Conservation (phyloP, 2,113 vertebrate species). For the Aegithalos caudatus region DNA sequence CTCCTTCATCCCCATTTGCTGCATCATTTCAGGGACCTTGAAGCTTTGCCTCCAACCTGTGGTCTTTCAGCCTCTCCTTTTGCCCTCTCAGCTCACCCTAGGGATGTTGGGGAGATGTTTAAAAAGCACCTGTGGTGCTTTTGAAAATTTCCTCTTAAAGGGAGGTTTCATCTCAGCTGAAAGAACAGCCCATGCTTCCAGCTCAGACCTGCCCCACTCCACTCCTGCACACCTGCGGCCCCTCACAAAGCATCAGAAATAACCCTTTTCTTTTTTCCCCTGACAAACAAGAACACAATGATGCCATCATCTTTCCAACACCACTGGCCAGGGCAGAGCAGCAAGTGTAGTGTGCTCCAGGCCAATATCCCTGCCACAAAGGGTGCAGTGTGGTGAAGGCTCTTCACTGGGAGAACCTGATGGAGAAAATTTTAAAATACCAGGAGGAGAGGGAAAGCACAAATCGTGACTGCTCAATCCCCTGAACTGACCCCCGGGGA, state of each 20-base stretch:
- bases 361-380: not conserved
- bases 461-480: not conserved
- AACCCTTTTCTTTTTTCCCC: fast-evolving
- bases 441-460: not conserved
- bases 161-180: not conserved
- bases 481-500: not conserved
- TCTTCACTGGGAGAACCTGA: not conserved
- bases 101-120: not conserved
- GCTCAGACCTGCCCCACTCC: not conserved
- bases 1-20: not conserved
- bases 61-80: not conserved
- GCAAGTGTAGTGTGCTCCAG: not conserved
- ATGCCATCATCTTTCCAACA: not conserved
- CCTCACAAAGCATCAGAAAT: not conserved
- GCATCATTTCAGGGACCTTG: not conserved
- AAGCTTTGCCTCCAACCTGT: not conserved
- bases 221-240: fast-evolving
- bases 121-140: not conserved
- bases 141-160: not conserved
- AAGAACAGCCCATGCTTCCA: not conserved
- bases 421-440: not conserved
- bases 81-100: not conserved
- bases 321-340: not conserved
- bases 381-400: fast-evolving
- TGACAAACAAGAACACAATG: not conserved